Percentiles rank a stretch among this genome's conserved stretches.
Evolutionary conservation across 2,888 invertebrate species (phyloP).

Genomic region (Mythimna ferrago): DNA sequence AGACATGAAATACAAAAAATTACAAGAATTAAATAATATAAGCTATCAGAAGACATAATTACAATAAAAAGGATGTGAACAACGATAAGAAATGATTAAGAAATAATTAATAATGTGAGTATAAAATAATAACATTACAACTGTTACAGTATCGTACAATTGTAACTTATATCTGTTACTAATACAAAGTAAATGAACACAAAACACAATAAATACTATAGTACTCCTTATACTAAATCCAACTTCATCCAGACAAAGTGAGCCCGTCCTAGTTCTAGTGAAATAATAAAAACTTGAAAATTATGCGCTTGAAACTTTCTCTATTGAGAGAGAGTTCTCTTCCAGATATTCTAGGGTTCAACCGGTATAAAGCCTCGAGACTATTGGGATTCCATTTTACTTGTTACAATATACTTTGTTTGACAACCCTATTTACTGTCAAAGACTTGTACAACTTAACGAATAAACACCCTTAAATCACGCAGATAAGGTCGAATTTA

Average conservation of each 20-base stretch:
- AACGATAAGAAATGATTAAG: too few relatives aligned
- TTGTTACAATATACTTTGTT: slow-evolving; percentile 37
- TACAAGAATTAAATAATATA: too few relatives aligned
- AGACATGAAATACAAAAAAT: too few relatives aligned
- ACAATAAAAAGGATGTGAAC: too few relatives aligned
- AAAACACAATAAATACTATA: slow-evolving; percentile 44
- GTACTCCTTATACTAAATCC: slow-evolving; percentile 44
- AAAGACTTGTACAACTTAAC: background rate
- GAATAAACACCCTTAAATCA: background rate
- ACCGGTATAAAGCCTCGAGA: slow-evolving; percentile 58
- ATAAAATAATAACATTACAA: too few relatives aligned
- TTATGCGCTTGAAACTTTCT: slow-evolving; percentile 71
- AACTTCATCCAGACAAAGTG: slow-evolving; percentile 57
- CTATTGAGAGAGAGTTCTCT: slow-evolving; percentile 64
- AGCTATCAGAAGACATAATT: too few relatives aligned
- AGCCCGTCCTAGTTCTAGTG: slow-evolving; percentile 47
- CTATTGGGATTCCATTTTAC: slow-evolving; percentile 57
- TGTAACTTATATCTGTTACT: too few relatives aligned
- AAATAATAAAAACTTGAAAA: slow-evolving; percentile 70
- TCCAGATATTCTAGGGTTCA: slow-evolving; percentile 58
- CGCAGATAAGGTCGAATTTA: background rate
- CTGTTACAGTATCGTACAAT: too few relatives aligned
- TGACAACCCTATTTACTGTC: slow-evolving; percentile 30
- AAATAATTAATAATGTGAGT: too few relatives aligned
- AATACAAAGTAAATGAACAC: slow-evolving; percentile 15